Evolutionary conservation across 2,113 vertebrate species (phyloP), one percentile per base, ranked within the genome.

Genomic region (Nothoprocta pentlandii): DNA sequence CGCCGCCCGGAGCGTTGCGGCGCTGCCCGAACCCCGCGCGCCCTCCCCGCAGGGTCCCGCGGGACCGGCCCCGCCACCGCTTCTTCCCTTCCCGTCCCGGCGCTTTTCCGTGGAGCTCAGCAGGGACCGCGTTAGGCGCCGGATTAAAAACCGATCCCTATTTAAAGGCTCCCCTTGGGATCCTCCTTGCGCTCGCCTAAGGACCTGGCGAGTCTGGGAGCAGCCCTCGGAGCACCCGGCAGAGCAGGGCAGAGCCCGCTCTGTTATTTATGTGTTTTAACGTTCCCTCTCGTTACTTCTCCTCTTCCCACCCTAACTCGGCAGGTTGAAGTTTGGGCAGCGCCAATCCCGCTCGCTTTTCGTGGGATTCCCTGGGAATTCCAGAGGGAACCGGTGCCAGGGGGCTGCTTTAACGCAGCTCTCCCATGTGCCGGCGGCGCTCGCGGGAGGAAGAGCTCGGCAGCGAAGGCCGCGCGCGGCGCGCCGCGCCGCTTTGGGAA

Each of bases 221-320:
- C 53, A 56, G 53, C 14, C n/a, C 32, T 14, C 17, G 3, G 5
- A 4, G 13, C 5, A 0, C 30, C 53, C 44, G 9, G 5, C 4
- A 20, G 9, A 25, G 9, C 36, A 3, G 41, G 39, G 39, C 4
- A 23, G 66, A 15, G 39, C 13, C 64, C 2, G 0, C 14, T 47
- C 47, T 47, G 9, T 47, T 47, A 19, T 47, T 47, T 20, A 47
- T 21, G 20, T 47, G 19, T 23, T 19, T 20, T 11, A 7, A 28
- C 39, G n/a, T 25, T 47, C 17, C 28, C 28, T 68, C 22, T n/a
- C 26, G 2, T 15, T 54, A 22, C 36, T 64, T 22, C 26, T 22
- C 73, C 71, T 64, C 17, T 25, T 32, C 11, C 44, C 1, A 2
- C 42, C 73, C 0, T 5, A 25, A 10, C 73, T 51, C 20, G 0